Evolutionary conservation across 2,888 invertebrate genomes (phyloP), one percentile per base, ranked within the genome.

Genomic region (Muschampia plurimacula): DNA sequence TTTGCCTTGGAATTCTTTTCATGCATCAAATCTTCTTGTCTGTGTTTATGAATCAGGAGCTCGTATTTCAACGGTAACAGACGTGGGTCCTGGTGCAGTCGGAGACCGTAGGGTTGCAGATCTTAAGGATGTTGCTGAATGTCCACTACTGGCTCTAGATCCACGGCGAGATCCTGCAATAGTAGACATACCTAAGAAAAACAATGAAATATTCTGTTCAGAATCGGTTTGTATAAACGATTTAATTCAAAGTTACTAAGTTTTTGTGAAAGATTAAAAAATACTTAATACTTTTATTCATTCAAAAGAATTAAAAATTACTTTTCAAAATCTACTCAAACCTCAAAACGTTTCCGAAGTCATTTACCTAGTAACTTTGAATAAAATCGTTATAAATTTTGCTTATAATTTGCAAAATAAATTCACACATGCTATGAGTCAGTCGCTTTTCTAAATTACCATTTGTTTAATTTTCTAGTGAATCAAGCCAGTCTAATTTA

Each of bases 31-130:
- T 60, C 66, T 66, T 59, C 39, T 15, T 9, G 15, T 52, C 44
- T 62, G 28, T 49, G 22, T 76, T 79, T 80, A 81, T 69, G 79
- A 75, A 69, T 81, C 82, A 77, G 96, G 96, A 81, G 96, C 96
- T 82, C 96, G 96, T 81, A 97, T 96, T 92, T 97, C 97, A 71
- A 97, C 96, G 77, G 97, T 97, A 76, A 97, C 96, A 84, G 93
- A 93, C 15, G 93, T 92, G 2, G 93, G 94, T 55, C 93, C 93
- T 0, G 90, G 87, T 0, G 90, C 82, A 13, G 91, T 93, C 1
- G 91, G 93, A 13, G 92, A 93, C 55, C 87, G 88, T 22, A 88
- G 89, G 79, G 84, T 96, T 75, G 96, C 96, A 72, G 97, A 96
- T 81, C 96, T 95, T 78, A 96, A 89, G 39, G 97, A 97, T 32